Evolutionary conservation across 1,140 invertebrate genomes (phyloP).

Genomic region (Brachionus rotundiformis): DNA sequence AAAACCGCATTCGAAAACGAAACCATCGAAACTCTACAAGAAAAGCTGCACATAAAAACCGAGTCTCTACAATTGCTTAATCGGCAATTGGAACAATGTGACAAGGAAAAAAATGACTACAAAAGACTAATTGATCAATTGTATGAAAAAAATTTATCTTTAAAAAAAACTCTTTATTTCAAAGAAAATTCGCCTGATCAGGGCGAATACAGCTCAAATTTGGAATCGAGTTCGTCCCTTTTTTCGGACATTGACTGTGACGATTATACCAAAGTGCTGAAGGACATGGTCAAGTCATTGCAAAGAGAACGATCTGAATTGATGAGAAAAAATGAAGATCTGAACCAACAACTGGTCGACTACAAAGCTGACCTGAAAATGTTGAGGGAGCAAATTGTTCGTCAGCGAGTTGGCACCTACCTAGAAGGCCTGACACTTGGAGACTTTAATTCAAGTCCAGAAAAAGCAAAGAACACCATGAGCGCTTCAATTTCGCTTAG

Average conservation of each 20-base stretch:
- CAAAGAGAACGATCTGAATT: slow-evolving; percentile 37
- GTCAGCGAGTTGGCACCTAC: slow-evolving; percentile 32
- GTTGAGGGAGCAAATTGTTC: slow-evolving; percentile 26
- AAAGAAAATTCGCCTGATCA: neutral
- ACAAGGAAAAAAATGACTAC: slow-evolving; percentile 48
- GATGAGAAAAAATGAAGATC: slow-evolving; percentile 18
- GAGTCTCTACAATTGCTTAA: slow-evolving; percentile 26
- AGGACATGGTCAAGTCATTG: slow-evolving; percentile 24
- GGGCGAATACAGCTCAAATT: neutral
- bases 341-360: slow-evolving; percentile 10
- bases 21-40: neutral
- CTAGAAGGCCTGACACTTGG: neutral
- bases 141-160: slow-evolving; percentile 44
- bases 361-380: slow-evolving; percentile 10
- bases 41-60: slow-evolving; percentile 46
- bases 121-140: slow-evolving; percentile 32
- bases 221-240: neutral
- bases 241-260: slow-evolving; percentile 49
- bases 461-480: neutral
- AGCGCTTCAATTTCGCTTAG: slow-evolving; percentile 15
- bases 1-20: neutral
- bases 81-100: slow-evolving; percentile 20
- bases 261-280: slow-evolving; percentile 40
- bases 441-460: neutral
- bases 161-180: slow-evolving; percentile 39